A percentile compares a stretch with the other conserved stretches of the same genome.
These are phyloP conservation scores for Microtus richardsoni DNA, from an alignment of 2,113 vertebrate genomes.

Conservation along the genomic window DNA sequence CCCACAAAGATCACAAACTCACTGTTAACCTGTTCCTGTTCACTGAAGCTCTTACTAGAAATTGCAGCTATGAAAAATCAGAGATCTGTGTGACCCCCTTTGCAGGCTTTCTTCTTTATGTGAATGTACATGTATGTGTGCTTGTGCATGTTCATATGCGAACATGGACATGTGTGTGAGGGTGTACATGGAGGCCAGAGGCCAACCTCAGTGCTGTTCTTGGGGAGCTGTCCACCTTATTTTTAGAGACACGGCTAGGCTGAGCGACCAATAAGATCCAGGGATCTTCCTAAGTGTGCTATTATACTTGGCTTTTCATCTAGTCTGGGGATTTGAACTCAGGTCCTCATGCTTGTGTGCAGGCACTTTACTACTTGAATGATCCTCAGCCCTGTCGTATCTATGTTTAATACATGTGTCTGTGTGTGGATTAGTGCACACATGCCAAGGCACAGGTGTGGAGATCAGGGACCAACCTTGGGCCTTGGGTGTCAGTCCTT, in stretches of 20 bases:
- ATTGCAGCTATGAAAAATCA: background rate
- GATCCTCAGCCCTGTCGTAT: background rate
- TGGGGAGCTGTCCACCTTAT: background rate
- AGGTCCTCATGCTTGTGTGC: accelerated
- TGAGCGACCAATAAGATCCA: background rate
- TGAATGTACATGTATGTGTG: background rate
- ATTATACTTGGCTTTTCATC: background rate
- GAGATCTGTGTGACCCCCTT: background rate
- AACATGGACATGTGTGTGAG: background rate
- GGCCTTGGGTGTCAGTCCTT: no score
- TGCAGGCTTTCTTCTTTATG: background rate
- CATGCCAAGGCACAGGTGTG: background rate
- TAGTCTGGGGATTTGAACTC: background rate
- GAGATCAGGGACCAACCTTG: background rate
- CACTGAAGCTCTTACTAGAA: background rate
- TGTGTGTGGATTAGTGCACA: background rate
- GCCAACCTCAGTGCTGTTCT: background rate
- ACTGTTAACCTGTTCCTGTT: background rate
- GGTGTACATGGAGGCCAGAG: background rate
- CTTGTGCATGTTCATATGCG: background rate
- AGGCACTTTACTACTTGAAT: background rate
- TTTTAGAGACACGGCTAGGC: background rate
- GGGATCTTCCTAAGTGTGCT: background rate
- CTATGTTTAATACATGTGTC: background rate
- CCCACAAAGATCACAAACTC: background rate